phyloP scores from a whole-genome alignment of 2,113 vertebrate species.

The Megalops atlanticus region DNA sequence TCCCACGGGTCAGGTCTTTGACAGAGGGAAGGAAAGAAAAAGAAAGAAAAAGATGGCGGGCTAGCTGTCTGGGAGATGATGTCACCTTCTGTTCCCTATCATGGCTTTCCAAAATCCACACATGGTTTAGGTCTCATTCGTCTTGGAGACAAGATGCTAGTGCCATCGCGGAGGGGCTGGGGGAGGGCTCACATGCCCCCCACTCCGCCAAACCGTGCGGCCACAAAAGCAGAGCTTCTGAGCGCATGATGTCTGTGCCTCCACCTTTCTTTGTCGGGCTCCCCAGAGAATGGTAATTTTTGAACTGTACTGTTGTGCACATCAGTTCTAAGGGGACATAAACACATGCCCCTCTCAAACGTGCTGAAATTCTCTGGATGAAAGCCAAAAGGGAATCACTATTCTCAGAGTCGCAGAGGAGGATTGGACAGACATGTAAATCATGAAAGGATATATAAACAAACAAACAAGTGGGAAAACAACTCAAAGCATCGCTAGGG shows the following conservation, averaged over 20 bases:
- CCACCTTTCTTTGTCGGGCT: neutral
- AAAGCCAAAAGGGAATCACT: neutral
- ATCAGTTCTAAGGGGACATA: neutral
- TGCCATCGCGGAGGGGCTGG: neutral
- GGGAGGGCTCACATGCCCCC: neutral
- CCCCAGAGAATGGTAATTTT: neutral
- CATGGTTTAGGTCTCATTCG: constrained; percentile 3
- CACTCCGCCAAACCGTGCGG: neutral
- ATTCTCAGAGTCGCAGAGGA: neutral
- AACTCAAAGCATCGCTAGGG: neutral
- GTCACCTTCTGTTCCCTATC: constrained; percentile 21
- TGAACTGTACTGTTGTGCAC: neutral
- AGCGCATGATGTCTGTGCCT: neutral
- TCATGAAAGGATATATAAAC: neutral
- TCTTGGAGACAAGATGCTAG: constrained; percentile 2
- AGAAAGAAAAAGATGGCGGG: neutral
- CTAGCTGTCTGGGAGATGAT: constrained; percentile 20
- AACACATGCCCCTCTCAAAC: neutral
- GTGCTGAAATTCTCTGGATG: neutral
- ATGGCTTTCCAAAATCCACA: constrained; percentile 11
- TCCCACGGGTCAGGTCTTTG: neutral
- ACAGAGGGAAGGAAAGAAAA: neutral
- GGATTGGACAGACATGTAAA: neutral
- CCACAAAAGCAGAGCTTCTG: neutral
- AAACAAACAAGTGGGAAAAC: neutral